phyloP scores from a whole-genome alignment of 2,797 vertebrate species.

The Sebastes baramenuke region DNA sequence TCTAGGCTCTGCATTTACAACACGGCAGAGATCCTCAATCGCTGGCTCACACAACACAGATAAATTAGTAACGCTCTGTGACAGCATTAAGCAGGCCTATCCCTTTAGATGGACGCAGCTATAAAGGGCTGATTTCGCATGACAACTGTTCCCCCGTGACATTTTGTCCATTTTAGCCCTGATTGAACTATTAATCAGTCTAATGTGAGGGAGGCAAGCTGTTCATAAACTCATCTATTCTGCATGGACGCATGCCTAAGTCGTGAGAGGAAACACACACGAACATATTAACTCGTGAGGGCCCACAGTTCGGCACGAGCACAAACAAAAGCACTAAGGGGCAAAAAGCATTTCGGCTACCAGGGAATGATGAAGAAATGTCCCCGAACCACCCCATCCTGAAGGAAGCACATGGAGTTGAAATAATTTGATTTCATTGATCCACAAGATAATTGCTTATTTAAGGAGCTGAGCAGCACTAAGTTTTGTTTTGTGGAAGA shows the following conservation, averaged over 20 bases:
- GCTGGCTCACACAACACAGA: conserved; percentile 48
- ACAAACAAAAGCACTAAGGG: conserved; percentile 9
- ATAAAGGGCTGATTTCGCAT: conserved; percentile 58
- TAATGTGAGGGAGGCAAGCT: conserved; percentile 70
- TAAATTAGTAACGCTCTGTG: conserved; percentile 63
- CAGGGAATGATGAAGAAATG: neutral
- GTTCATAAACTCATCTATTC: conserved; percentile 71
- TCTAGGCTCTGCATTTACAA: conserved; percentile 59
- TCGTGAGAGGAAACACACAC: conserved; percentile 49
- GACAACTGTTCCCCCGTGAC: conserved; percentile 66
- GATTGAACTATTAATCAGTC: conserved; percentile 76
- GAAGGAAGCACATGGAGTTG: neutral
- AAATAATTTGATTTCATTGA: neutral
- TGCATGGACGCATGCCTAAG: conserved; percentile 47
- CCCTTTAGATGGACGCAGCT: conserved; percentile 43
- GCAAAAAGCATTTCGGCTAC: neutral
- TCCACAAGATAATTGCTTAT: neutral
- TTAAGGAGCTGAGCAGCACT: neutral
- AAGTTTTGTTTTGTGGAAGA: neutral
- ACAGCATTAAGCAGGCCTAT: conserved; percentile 58
- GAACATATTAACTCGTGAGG: conserved; percentile 27
- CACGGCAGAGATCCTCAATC: conserved; percentile 45
- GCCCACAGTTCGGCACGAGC: neutral
- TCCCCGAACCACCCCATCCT: neutral
- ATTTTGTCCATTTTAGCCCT: conserved; percentile 63